A percentile compares a stretch with the other conserved stretches of the same genome.
These are phyloP conservation scores for Sebastes hubbsi DNA, from an alignment of 2,797 vertebrate genomes.

Conservation along the genomic window DNA sequence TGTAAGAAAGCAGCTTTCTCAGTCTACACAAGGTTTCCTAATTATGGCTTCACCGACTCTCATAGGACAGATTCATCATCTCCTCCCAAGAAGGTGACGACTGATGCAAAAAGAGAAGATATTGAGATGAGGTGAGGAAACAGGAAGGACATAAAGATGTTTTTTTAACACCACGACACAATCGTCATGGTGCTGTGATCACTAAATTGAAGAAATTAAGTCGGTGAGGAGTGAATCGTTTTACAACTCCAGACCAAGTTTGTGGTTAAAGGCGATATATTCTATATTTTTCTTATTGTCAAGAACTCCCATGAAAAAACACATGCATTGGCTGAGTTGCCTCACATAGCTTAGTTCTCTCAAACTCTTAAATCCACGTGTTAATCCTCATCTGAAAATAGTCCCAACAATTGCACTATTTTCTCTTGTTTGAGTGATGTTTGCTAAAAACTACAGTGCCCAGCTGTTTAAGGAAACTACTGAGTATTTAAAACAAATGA, in stretches of 20 bases:
- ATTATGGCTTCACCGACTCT: constrained; percentile 27
- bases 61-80: constrained; percentile 27
- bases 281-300: not conserved
- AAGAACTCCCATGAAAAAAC: constrained; percentile 19
- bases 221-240: constrained; percentile 12
- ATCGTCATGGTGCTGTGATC: not conserved
- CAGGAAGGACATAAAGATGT: constrained; percentile 6
- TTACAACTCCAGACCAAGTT: not conserved
- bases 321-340: not conserved
- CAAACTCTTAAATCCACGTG: not conserved
- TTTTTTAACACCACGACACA: not conserved
- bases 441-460: not conserved
- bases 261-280: not conserved
- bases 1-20: constrained; percentile 38
- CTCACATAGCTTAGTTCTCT: not conserved
- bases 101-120: constrained; percentile 12
- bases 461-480: not conserved
- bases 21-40: constrained; percentile 12
- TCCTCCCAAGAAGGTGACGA: constrained; percentile 8
- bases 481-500: not conserved
- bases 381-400: not conserved
- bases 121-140: constrained; percentile 19
- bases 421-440: not conserved
- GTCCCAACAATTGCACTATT: not conserved
- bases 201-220: not conserved